Conservation (phyloP, 2,888 invertebrate species). For the Boloria euphrosyne region DNA sequence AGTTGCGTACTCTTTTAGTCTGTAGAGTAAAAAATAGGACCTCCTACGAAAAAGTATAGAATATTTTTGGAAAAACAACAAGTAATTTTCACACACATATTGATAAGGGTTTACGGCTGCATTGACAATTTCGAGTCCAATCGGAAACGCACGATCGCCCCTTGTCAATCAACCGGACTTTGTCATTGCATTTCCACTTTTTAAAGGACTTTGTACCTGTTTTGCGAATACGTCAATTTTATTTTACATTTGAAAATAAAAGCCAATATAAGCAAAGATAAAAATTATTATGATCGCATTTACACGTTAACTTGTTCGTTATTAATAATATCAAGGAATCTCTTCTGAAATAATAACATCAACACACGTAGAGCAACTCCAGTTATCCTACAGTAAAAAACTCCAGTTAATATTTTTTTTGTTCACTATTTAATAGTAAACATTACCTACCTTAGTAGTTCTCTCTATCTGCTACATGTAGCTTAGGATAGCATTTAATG, state of each 20-base stretch:
- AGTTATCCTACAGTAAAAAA: no score
- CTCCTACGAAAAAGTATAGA: background rate
- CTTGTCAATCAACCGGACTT: conserved; percentile 20
- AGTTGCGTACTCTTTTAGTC: no score
- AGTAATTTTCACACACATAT: conserved; percentile 8
- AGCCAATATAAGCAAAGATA: no score
- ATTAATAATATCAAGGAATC: no score
- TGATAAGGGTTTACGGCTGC: conserved; percentile 4
- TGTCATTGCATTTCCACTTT: conserved; percentile 14
- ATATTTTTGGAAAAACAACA: background rate
- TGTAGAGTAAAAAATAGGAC: background rate
- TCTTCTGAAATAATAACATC: no score
- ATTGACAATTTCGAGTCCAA: conserved; percentile 15
- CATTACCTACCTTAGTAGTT: background rate
- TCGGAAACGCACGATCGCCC: conserved; percentile 16
- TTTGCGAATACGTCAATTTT: background rate
- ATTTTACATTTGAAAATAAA: no score
- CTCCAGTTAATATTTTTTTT: no score
- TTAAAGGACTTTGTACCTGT: background rate
- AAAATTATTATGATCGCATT: no score
- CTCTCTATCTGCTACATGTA: no score
- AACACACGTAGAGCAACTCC: no score
- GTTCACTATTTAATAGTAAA: background rate
- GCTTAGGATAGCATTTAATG: no score
- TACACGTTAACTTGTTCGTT: no score